phyloP scores from a whole-genome alignment of 2,888 invertebrate genomes.

The Aquatica leii region DNA sequence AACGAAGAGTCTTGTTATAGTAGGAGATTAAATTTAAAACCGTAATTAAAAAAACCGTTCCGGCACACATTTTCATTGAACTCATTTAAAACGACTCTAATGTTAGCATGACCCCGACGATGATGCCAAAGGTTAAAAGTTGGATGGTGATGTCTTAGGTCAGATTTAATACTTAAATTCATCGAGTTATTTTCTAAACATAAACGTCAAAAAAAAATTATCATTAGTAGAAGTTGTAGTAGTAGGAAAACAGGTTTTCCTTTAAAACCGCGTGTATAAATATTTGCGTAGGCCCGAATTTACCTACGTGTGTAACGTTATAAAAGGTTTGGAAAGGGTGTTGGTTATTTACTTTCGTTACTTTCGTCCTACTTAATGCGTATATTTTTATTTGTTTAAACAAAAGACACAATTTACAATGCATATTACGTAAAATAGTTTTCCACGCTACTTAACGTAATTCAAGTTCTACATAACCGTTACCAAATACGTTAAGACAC shows the following conservation, averaged over 20 bases:
- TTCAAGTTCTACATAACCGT: too few species aligned
- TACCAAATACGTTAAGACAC: too few species aligned
- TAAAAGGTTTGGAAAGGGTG: constrained; percentile 16
- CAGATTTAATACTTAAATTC: constrained; percentile 36
- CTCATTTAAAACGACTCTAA: constrained; percentile 15
- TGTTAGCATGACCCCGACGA: constrained; percentile 22
- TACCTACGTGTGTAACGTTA: constrained; percentile 13
- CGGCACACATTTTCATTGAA: constrained; percentile 16
- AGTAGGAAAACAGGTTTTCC: constrained; percentile 16
- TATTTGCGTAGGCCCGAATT: constrained; percentile 11
- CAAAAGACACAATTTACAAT: too few species aligned
- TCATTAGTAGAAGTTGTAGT: constrained; percentile 7
- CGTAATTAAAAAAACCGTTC: too few species aligned
- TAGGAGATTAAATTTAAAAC: too few species aligned
- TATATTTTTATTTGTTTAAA: neutral
- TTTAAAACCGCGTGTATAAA: too few species aligned
- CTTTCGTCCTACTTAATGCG: neutral
- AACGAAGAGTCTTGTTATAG: too few species aligned
- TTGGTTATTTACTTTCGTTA: constrained; percentile 2
- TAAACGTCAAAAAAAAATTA: constrained; percentile 13
- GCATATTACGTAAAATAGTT: too few species aligned
- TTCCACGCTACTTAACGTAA: too few species aligned
- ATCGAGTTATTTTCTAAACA: constrained; percentile 26
- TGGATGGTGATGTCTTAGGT: constrained; percentile 31
- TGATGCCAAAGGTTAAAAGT: constrained; percentile 32